Evolutionary conservation across 2,888 invertebrate species (phyloP), one percentile per base, ranked within the genome.

Genomic region (Steromphala cineraria): DNA sequence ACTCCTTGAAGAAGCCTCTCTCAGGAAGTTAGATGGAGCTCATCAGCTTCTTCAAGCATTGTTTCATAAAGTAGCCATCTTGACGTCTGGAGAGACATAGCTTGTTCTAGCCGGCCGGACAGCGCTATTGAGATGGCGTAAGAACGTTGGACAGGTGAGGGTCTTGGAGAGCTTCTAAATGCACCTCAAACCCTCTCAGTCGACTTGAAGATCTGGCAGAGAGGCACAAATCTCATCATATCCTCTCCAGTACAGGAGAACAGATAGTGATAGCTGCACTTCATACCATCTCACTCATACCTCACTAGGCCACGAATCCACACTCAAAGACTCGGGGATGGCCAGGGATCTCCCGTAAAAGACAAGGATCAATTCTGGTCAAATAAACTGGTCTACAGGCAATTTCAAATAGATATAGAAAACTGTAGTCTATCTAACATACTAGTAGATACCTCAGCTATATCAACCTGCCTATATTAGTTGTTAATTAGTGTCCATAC

Each of bases 131-230:
- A 75, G 53, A 31, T 75, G 75, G 52, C 75, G 75, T 75, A 75
- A 53, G 53, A 28, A 21, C 19, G 24, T 7, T 19, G 75, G 75
- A 28, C 75, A 75, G 75, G 53, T 52, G 75, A 53, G 53, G 36
- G 75, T 13, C 21, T 21, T 7, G 31, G 75, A 75, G 75, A 75
- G 75, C 52, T 75, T 75, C 71, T n/a, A 40, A 71, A 71, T 36
- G 71, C 71, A 71, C 40, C 71, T 71, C 71, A 71, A 71, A 71
- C 71, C 71, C 71, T 36, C 71, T 71, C 71, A 71, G 71, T 36
- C 71, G 15, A 40, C 40, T 19, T 71, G 17, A 71, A 71, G 71
- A 19, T 36, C n/a, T 8, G n/a, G 36, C 36, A n/a, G 71, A 71
- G 31, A 71, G 71, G 36, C 36, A 36, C 19, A 31, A 71, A 71